These are phyloP conservation scores for Prostheceraeus crozeri DNA, from an alignment of 2,888 invertebrate species.

Conservation along the genomic window DNA sequence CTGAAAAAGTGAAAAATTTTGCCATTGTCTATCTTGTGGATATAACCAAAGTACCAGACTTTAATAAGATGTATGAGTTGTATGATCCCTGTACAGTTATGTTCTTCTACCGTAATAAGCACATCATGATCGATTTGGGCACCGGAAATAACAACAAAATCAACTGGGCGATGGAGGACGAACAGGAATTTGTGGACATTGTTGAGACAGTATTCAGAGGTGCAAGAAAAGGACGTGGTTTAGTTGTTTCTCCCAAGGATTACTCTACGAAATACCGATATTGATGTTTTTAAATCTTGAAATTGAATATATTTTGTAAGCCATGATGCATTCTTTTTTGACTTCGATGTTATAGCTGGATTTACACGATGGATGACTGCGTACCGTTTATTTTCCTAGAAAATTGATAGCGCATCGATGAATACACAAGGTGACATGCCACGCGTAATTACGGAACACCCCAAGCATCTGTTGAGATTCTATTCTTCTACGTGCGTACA, in stretches of 20 bases:
- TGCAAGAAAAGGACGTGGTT: conserved; percentile 91
- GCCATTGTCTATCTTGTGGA: conserved; percentile 95
- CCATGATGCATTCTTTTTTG: too few relatives aligned
- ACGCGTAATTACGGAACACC: too few relatives aligned
- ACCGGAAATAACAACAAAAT: conserved; percentile 99
- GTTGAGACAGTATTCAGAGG: conserved; percentile 95
- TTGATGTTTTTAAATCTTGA: too few relatives aligned
- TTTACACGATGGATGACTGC: too few relatives aligned
- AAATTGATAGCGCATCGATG: too few relatives aligned
- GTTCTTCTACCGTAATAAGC: conserved; percentile 99
- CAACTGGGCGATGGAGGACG: conserved; percentile 96
- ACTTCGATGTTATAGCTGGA: too few relatives aligned
- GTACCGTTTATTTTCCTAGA: too few relatives aligned
- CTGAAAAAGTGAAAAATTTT: conserved; percentile 82
- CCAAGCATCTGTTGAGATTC: too few relatives aligned
- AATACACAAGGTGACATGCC: too few relatives aligned
- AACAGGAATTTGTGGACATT: conserved; percentile 98
- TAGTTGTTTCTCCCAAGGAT: conserved; percentile 97
- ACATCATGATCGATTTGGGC: conserved; percentile 99
- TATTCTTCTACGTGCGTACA: too few relatives aligned
- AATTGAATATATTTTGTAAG: too few relatives aligned
- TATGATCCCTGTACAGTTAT: conserved; percentile 98
- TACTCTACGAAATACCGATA: conserved; percentile 99
- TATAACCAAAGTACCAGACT: conserved; percentile 93
- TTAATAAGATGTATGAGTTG: conserved; percentile 80